Evolutionary conservation across 92 coral and sea anemone species (phyloP), one percentile per base, ranked within the genome.

Genomic region (Isaurus tuberculatus): DNA sequence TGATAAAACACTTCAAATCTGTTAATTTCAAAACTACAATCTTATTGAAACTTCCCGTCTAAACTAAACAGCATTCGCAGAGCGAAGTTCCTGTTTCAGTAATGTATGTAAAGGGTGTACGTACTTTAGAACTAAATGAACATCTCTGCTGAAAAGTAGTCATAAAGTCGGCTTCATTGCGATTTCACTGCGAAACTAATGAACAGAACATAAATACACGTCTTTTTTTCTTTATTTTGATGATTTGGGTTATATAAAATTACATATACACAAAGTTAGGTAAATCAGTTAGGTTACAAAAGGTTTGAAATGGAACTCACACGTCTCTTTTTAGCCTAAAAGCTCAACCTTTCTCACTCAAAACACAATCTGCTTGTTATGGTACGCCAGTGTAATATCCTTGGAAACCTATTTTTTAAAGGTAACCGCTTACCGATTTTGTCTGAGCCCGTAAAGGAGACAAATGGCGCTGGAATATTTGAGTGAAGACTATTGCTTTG

Each of bases 181-280:
- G 72, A 66, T 66, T 28, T 66, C 13, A 66, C 72, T 42, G 29
- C 72, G 20, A 66, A 29, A 66, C 29, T 64, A 63, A 25, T 17
- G 20, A 13, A 66, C 72, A 66, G 72, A 66, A 66, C 43, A 42
- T 66, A 66, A 66, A 66, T 42, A 28, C 72, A 10, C 72, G 72
- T 66, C 72, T 66, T 66, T 66, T 66, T 19, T 66, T 66, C 40
- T 4, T 4, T 66, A 66, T 66, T 66, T 66, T 66, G 30, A 29
- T 66, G 72, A 66, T 17, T 66, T 66, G 16, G 72, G 72, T 66
- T 66, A 66, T 30, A 66, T 14, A 66, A 32, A 29, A 66, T 66
- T n/a, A 13, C 46, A 40, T 40, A 2, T 28, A 66, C n/a, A n/a
- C 72, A 66, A 66, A 66, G 72, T 66, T 66, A 10, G 14, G 17